These are phyloP conservation scores for Malthinus flaveolus DNA, from an alignment of 2,888 invertebrate genomes.

Conservation along the genomic window DNA sequence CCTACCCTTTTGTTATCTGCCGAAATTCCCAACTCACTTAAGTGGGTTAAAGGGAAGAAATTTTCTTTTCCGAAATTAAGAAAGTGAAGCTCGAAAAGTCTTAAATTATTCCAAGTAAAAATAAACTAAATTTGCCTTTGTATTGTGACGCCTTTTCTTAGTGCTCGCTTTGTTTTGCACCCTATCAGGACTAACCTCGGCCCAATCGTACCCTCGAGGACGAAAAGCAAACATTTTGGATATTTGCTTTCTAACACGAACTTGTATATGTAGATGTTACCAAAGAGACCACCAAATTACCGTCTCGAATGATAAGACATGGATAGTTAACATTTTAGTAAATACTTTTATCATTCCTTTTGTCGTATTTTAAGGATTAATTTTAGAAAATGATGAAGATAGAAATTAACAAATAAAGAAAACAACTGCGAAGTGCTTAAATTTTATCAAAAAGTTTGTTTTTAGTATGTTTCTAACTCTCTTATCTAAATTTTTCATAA, in stretches of 20 bases:
- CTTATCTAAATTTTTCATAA: too few relatives aligned
- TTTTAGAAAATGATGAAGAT: too few relatives aligned
- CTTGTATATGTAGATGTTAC: slow-evolving; percentile 34
- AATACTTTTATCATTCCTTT: slow-evolving; percentile 5
- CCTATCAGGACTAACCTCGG: slow-evolving; percentile 38
- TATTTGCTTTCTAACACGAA: slow-evolving; percentile 19
- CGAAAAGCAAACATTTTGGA: slow-evolving; percentile 35
- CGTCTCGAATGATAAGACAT: slow-evolving; percentile 21
- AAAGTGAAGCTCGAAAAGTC: too few relatives aligned
- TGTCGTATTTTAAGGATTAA: too few relatives aligned
- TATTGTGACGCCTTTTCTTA: slow-evolving; percentile 26
- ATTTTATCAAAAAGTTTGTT: too few relatives aligned
- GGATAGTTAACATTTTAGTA: slow-evolving; percentile 18
- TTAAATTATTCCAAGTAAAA: neutral
- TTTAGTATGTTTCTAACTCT: too few relatives aligned
- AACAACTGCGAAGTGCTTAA: too few relatives aligned
- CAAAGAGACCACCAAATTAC: slow-evolving; percentile 33
- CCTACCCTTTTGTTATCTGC: neutral
- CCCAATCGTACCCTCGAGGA: slow-evolving; percentile 36
- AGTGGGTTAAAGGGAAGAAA: too few relatives aligned
- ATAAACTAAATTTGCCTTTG: slow-evolving; percentile 24
- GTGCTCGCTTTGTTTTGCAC: slow-evolving; percentile 37
- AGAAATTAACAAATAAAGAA: too few relatives aligned
- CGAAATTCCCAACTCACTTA: too few relatives aligned
- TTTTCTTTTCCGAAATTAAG: too few relatives aligned